A percentile compares a stretch with the other conserved stretches of the same genome.
Conservation (phyloP, 64 coral and sea anemone species). For the Montipora capricornis region DNA sequence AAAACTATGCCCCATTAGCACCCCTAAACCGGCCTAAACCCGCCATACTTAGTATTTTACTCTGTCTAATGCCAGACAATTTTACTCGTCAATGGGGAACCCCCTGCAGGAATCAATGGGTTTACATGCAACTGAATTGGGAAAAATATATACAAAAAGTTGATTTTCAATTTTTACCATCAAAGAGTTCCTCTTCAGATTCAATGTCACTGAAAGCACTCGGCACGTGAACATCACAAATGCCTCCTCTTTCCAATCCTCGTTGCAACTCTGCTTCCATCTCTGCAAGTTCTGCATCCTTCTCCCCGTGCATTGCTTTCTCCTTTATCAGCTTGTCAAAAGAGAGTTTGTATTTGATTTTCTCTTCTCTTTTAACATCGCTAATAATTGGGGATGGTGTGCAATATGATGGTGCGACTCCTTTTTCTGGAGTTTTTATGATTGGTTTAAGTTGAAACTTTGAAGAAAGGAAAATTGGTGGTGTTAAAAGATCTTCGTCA, state of each 20-base stretch:
- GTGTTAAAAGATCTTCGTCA: constrained; percentile 84
- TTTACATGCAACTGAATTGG: too few relatives aligned
- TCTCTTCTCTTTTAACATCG: constrained; percentile 19
- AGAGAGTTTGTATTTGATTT: constrained; percentile 62
- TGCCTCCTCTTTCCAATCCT: constrained; percentile 70
- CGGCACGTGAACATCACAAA: constrained; percentile 38
- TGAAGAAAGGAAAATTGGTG: constrained; percentile 70
- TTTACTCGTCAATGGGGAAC: too few relatives aligned
- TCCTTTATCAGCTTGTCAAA: constrained; percentile 74
- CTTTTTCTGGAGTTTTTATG: constrained; percentile 77
- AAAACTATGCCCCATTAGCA: too few relatives aligned
- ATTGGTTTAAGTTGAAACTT: constrained; percentile 52
- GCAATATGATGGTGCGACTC: constrained; percentile 17
- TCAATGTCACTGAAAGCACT: constrained; percentile 60
- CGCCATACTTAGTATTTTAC: too few relatives aligned
- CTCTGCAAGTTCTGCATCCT: constrained; percentile 55
- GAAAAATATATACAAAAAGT: not conserved
- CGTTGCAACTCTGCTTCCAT: constrained; percentile 80
- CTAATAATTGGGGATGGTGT: constrained; percentile 37
- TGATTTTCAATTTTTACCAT: not conserved
- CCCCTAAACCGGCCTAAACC: too few relatives aligned
- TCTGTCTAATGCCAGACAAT: too few relatives aligned
- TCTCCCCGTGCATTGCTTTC: constrained; percentile 55
- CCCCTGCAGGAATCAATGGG: too few relatives aligned
- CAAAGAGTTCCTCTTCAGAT: constrained; percentile 42